Evolutionary conservation across 2,113 vertebrate genomes (phyloP).

Genomic region (Butorides virescens): DNA sequence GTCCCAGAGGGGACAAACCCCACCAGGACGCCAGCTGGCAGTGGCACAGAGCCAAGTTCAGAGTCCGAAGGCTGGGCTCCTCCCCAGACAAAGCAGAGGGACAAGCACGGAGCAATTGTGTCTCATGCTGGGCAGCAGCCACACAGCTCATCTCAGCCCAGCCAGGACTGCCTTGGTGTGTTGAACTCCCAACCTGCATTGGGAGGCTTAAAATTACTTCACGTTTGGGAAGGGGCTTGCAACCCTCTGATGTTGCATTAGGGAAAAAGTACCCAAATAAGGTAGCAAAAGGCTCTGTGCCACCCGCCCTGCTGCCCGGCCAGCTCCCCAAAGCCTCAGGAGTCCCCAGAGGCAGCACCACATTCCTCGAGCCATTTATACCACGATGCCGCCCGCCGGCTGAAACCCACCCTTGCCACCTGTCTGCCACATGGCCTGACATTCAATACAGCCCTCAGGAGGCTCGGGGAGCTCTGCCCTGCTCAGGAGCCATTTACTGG

Average conservation of each 20-base stretch:
- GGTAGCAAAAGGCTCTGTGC: background rate
- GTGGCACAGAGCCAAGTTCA: rapidly evolving
- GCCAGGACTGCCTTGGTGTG: background rate
- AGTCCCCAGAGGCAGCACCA: background rate
- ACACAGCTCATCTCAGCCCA: background rate
- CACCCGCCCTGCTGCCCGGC: background rate
- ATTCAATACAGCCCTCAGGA: background rate
- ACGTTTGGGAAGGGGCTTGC: background rate
- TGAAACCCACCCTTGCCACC: conserved; percentile 35
- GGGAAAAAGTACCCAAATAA: background rate
- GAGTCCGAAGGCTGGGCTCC: background rate
- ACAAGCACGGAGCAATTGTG: background rate
- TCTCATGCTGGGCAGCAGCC: background rate
- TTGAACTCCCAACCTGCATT: background rate
- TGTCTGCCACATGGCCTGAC: conserved; percentile 40
- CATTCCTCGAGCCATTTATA: conserved; percentile 23
- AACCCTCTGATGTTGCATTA: background rate
- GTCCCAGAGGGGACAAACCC: background rate
- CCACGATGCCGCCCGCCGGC: background rate
- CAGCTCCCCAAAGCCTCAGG: background rate
- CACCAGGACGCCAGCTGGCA: background rate
- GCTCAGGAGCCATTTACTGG: background rate
- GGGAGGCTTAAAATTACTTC: background rate
- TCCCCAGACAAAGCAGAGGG: rapidly evolving
- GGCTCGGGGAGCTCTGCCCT: background rate